These are phyloP conservation scores for Empis stercorea DNA, from an alignment of 2,888 invertebrate genomes.

Conservation along the genomic window DNA sequence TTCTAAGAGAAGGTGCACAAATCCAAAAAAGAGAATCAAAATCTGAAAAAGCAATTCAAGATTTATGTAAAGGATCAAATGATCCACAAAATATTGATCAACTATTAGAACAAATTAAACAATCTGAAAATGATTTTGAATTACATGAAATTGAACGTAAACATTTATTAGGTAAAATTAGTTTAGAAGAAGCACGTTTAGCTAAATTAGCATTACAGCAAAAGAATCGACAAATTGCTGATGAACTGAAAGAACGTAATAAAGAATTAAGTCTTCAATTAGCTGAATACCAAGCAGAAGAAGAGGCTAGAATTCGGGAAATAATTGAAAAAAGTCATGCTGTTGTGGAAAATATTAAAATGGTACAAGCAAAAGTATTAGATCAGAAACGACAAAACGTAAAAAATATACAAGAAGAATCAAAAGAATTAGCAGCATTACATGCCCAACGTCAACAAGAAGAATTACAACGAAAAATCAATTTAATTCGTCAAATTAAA, in stretches of 20 bases:
- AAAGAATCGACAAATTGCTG: conserved; percentile 23
- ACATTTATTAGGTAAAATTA: conserved; percentile 44
- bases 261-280: conserved; percentile 39
- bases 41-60: conserved; percentile 41
- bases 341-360: background rate
- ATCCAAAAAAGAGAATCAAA: conserved; percentile 38
- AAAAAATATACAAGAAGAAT: conserved; percentile 5
- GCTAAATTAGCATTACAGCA: conserved; percentile 43
- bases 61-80: conserved; percentile 38
- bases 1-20: conserved; percentile 41
- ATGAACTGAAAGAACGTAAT: conserved; percentile 39
- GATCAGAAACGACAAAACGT: conserved; percentile 3
- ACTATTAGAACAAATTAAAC: conserved; percentile 37
- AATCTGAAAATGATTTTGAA: conserved; percentile 38
- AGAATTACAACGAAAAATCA: conserved; percentile 9
- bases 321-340: conserved; percentile 1
- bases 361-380: conserved; percentile 3
- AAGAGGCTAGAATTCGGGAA: conserved; percentile 23
- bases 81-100: conserved; percentile 36
- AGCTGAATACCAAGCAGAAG: conserved; percentile 38
- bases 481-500: conserved; percentile 9
- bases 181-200: conserved; percentile 45
- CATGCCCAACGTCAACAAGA: conserved; percentile 2
- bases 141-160: conserved; percentile 44
- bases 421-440: background rate